Conservation (phyloP, 2,888 invertebrate genomes). For the Hirtodrosophila trivittata region DNA sequence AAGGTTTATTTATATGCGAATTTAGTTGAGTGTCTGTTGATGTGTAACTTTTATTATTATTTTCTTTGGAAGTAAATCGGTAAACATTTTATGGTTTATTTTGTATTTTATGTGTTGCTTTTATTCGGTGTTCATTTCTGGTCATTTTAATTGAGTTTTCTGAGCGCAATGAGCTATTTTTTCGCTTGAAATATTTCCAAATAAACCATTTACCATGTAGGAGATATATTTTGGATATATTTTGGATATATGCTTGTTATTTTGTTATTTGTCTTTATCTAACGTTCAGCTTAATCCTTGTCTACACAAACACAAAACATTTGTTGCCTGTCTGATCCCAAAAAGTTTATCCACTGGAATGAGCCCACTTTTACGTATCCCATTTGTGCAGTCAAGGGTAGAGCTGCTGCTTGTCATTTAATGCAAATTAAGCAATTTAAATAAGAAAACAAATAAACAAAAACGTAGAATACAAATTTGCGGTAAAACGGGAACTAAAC, state of each 20-base stretch:
- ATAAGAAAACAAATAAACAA: constrained; percentile 68
- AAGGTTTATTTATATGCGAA: constrained; percentile 23
- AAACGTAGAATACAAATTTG: constrained; percentile 51
- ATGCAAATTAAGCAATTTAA: constrained; percentile 80
- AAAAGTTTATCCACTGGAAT: constrained; percentile 6
- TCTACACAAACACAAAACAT: constrained; percentile 18
- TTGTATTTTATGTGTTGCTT: constrained; percentile 7
- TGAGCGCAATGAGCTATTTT: too few relatives aligned
- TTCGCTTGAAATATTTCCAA: too few relatives aligned
- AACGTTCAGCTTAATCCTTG: constrained; percentile 17
- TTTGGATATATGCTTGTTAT: neutral
- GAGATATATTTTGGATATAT: too few relatives aligned
- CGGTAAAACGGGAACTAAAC: constrained; percentile 44
- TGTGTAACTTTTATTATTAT: constrained; percentile 8
- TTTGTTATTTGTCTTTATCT: constrained; percentile 14
- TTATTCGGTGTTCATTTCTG: constrained; percentile 1
- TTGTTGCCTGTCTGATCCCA: constrained; percentile 16
- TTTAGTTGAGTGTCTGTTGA: neutral
- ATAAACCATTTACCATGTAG: too few relatives aligned
- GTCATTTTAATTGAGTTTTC: constrained; percentile 1
- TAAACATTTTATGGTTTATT: constrained; percentile 13
- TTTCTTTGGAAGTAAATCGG: constrained; percentile 34
- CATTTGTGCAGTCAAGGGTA: constrained; percentile 31
- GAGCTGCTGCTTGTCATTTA: constrained; percentile 54
- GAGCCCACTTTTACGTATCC: constrained; percentile 25